Conservation (phyloP, 2,888 invertebrate genomes). For the Brachynemurus nebulosus region DNA sequence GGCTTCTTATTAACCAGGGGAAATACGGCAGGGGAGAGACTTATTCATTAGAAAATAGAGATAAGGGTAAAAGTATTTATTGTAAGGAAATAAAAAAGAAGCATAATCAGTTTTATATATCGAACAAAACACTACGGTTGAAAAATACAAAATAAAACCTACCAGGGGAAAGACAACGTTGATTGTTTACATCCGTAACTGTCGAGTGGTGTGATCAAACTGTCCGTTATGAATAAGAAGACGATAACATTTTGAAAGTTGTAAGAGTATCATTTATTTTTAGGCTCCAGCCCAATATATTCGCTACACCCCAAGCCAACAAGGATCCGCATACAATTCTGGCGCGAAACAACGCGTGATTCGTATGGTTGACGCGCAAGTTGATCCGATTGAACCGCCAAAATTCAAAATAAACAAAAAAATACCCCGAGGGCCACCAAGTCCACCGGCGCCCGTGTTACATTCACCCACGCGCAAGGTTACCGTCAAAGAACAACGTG, state of each 20-base stretch:
- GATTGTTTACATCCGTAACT: too few species aligned
- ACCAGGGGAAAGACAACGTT: too few species aligned
- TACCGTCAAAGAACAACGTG: slow-evolving; percentile 96
- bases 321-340: slow-evolving; percentile 86
- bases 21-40: too few species aligned
- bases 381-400: slow-evolving; percentile 98
- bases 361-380: slow-evolving; percentile 83
- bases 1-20: too few species aligned
- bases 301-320: slow-evolving; percentile 95
- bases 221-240: too few species aligned
- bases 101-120: too few species aligned
- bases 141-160: too few species aligned
- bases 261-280: not conserved
- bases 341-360: slow-evolving; percentile 97
- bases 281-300: slow-evolving; percentile 91
- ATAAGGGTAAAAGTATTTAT: too few species aligned
- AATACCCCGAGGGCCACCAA: slow-evolving; percentile 95
- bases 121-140: too few species aligned
- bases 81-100: too few species aligned
- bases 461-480: slow-evolving; percentile 97
- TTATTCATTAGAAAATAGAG: too few species aligned
- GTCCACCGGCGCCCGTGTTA: slow-evolving; percentile 96
- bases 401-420: slow-evolving; percentile 97
- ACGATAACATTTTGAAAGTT: not conserved
- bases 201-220: too few species aligned